Percentiles rank a stretch among this genome's conserved stretches.
Evolutionary conservation across 1,140 invertebrate species (phyloP).

Genomic region (Diplogasteroides magnus): DNA sequence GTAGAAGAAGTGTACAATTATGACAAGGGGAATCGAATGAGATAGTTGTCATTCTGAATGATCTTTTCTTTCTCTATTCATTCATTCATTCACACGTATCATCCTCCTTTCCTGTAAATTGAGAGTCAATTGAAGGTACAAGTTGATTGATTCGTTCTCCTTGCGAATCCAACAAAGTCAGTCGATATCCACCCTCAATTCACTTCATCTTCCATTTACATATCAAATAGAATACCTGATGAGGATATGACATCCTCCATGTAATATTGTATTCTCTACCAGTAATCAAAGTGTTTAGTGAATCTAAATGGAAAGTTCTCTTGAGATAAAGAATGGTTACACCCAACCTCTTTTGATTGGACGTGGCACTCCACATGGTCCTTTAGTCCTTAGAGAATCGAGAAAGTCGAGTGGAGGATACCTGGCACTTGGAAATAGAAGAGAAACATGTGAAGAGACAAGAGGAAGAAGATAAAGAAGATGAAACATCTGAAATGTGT

Average conservation of each 20-base stretch:
- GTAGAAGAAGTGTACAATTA: constrained; percentile 80
- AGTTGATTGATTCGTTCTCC: constrained; percentile 9
- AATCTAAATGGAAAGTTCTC: constrained; percentile 59
- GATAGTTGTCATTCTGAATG: constrained; percentile 73
- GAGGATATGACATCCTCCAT: constrained; percentile 88
- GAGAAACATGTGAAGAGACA: constrained; percentile 42
- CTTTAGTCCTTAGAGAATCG: constrained; percentile 79
- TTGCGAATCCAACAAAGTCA: neutral
- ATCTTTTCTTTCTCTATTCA: constrained; percentile 55
- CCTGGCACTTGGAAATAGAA: constrained; percentile 58
- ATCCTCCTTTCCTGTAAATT: constrained; percentile 69
- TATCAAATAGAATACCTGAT: too few relatives aligned
- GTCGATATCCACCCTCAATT: constrained; percentile 18
- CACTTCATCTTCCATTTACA: too few relatives aligned
- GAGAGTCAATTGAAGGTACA: neutral
- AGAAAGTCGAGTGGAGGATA: constrained; percentile 85
- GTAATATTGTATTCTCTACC: constrained; percentile 80
- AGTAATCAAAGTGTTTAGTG: constrained; percentile 73
- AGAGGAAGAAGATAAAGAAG: constrained; percentile 9
- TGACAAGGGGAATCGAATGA: constrained; percentile 76
- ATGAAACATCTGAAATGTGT: constrained; percentile 10
- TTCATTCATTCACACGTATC: constrained; percentile 63
- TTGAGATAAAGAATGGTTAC: neutral
- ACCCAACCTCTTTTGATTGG: constrained; percentile 37
- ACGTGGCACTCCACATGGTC: constrained; percentile 89